Percentiles rank a stretch among this genome's conserved stretches.
Evolutionary conservation across 2,888 invertebrate genomes (phyloP).

Genomic region (Drosophila nr. fundita): DNA sequence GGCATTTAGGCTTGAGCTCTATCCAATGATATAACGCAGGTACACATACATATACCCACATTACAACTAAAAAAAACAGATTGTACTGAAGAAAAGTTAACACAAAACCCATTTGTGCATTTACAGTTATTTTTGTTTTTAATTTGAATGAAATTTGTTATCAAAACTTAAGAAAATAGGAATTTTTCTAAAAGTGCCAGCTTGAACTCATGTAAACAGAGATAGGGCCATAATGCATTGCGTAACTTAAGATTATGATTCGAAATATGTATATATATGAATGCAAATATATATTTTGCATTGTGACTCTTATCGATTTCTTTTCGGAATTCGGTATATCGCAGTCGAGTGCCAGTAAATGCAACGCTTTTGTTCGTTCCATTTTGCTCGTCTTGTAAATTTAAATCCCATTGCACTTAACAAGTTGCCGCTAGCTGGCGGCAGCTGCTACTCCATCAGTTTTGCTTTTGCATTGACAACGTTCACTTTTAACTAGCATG

Average conservation of each 20-base stretch:
- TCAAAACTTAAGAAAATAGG: background rate
- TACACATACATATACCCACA: no score
- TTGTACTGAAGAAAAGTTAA: background rate
- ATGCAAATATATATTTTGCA: background rate
- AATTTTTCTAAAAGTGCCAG: background rate
- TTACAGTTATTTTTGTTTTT: background rate
- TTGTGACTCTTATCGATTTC: background rate
- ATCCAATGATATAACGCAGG: background rate
- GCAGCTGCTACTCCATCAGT: constrained; percentile 47
- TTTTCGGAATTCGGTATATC: background rate
- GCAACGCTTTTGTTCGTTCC: background rate
- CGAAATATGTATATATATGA: background rate
- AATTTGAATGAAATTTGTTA: background rate
- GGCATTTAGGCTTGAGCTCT: background rate
- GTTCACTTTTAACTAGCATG: constrained; percentile 36
- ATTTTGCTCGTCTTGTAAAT: constrained; percentile 29
- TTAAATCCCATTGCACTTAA: constrained; percentile 51
- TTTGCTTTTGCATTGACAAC: constrained; percentile 42
- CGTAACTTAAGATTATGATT: background rate
- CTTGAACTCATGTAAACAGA: background rate
- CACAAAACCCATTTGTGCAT: background rate
- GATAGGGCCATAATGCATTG: background rate
- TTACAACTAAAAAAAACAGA: background rate
- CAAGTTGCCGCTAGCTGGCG: constrained; percentile 38
- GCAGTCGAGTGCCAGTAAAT: background rate